Evolutionary conservation across 2,797 vertebrate species (phyloP), one percentile per base, ranked within the genome.

Genomic region (Cheirogaleus major): DNA sequence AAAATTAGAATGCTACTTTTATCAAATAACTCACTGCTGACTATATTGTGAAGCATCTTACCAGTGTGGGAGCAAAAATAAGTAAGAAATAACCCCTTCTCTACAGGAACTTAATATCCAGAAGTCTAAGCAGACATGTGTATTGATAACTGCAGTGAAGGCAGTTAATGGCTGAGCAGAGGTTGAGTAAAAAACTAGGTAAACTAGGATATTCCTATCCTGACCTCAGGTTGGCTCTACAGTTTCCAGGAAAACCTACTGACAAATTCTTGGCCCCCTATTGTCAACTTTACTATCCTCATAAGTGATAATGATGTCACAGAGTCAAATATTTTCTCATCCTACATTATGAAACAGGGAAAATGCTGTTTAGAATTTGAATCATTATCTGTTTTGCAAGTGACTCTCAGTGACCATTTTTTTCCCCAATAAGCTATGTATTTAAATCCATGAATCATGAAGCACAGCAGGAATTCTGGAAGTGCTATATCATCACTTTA

Each of bases 361-460:
- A 88, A 76, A 38, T 41, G n/a, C 35, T 91, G 23, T 89, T 91
- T 52, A 84, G 18, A 95, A 65, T 84, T 41, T 82, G 59, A 92
- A 48, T 89, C 61, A 82, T 38, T 61, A 70, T 20, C 45, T 91
- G n/a, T 92, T 94, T 79, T 89, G 50, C 55, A 43, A 57, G 32
- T 86, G 57, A 82, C 23, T 80, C 80, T 83, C 23, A 85, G 41
- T 69, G 65, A 63, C 5, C 10, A 2, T 32, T 84, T 85, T 73
- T 35, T 57, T 0, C 9, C 45, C 48, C 57, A 55, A 35, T 72
- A 78, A 87, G 13, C 69, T 59, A 41, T 59, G 27, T 52, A 69
- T 81, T 97, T 95, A 61, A 95, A 45, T 91, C 18, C n/a, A 32
- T 76, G 87, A 70, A 96, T 89, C 30, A 76, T 3, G 7, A 94